Evolutionary conservation across 2,797 vertebrate species (phyloP).

Genomic region (Esox masquinongy): DNA sequence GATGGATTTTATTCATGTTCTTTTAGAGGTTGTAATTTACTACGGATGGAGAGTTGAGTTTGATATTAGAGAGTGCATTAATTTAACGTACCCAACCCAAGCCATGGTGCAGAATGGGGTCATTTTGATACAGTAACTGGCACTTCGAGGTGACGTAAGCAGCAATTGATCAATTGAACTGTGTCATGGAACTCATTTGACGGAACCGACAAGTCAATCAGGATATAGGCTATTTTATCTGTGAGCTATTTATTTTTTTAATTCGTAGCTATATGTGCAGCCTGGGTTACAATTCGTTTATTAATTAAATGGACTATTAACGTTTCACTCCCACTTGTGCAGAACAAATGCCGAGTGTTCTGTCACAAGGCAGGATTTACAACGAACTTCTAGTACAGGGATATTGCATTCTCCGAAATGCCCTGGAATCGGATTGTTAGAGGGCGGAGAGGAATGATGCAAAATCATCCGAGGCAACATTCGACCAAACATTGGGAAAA

Average conservation of each 20-base stretch:
- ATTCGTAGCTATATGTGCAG: too few species aligned
- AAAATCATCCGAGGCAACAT: conserved; percentile 76
- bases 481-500: conserved; percentile 48
- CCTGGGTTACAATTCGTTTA: background rate
- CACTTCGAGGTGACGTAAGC: background rate
- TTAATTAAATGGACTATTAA: background rate
- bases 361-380: conserved; percentile 70
- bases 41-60: background rate
- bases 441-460: conserved; percentile 75
- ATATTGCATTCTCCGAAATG: conserved; percentile 7
- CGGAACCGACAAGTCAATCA: too few species aligned
- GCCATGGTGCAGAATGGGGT: background rate
- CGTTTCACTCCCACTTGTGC: background rate
- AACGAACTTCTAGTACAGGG: conserved; percentile 45
- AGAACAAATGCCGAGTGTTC: conserved; percentile 23
- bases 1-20: background rate
- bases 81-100: background rate
- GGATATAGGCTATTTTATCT: too few species aligned
- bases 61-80: background rate
- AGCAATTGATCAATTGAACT: background rate
- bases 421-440: conserved; percentile 69
- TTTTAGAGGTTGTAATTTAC: background rate
- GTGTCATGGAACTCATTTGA: background rate
- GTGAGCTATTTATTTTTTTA: too few species aligned
- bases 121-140: background rate